Percentiles rank a stretch among this genome's conserved stretches.
Evolutionary conservation across 1,140 invertebrate species (phyloP).

Genomic region (Goniozus legneri): DNA sequence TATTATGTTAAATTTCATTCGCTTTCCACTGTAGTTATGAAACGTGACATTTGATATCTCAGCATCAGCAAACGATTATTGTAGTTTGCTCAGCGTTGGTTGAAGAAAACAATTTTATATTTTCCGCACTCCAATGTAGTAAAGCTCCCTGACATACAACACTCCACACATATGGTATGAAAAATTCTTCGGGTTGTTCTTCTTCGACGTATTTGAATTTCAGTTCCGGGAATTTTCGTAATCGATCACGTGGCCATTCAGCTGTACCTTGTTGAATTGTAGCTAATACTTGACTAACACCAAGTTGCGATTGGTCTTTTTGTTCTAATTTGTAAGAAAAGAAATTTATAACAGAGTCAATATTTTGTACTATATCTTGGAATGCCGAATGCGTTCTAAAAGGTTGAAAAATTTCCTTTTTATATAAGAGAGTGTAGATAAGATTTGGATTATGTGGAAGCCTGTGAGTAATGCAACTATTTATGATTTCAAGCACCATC

Average conservation of each 20-base stretch:
- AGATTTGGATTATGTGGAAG: conserved; percentile 90
- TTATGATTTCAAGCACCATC: conserved; percentile 95
- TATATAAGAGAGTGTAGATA: conserved; percentile 94
- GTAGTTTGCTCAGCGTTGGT: conserved; percentile 45
- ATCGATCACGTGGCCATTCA: conserved; percentile 86
- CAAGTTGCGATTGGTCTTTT: conserved; percentile 62
- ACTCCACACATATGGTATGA: conserved; percentile 98
- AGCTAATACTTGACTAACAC: conserved; percentile 80
- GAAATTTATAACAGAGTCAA: conserved; percentile 88
- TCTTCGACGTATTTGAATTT: conserved; percentile 99
- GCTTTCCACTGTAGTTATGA: too few species aligned
- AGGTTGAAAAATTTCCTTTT: conserved; percentile 84
- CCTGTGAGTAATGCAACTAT: conserved; percentile 86
- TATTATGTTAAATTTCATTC: too few species aligned
- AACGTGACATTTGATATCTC: too few species aligned
- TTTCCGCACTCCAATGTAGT: conserved; percentile 73
- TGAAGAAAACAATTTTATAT: conserved; percentile 54
- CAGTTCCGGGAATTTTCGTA: conserved; percentile 97
- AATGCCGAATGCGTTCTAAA: conserved; percentile 86
- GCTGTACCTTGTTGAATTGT: conserved; percentile 83
- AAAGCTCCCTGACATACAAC: conserved; percentile 78
- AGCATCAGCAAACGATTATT: conserved; percentile 52
- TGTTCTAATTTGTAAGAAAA: conserved; percentile 79
- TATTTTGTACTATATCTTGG: conserved; percentile 95
- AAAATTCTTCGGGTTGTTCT: conserved; percentile 97